Conservation (phyloP, 1,140 invertebrate genomes). For the Microvelia longipes region DNA sequence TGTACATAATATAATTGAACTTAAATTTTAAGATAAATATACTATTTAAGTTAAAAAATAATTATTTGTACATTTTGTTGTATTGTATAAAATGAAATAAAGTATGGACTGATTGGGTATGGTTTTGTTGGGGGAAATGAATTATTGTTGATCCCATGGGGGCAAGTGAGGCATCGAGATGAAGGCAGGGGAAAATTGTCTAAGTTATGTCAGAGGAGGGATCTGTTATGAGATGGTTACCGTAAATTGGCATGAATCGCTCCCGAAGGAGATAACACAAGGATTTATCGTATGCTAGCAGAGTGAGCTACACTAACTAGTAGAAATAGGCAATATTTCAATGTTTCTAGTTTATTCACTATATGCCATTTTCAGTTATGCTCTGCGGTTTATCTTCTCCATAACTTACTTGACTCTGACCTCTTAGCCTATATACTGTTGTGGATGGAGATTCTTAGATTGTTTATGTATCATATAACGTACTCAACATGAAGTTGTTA, state of each 20-base stretch:
- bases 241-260: background rate
- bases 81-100: slow-evolving; percentile 2
- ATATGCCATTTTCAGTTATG: too few relatives aligned
- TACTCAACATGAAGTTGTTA: too few relatives aligned
- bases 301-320: background rate
- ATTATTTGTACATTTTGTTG: slow-evolving; percentile 4
- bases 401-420: too few relatives aligned
- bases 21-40: too few relatives aligned
- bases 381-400: too few relatives aligned
- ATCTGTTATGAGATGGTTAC: background rate
- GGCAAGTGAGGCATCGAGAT: background rate
- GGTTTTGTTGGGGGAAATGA: background rate
- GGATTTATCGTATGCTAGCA: background rate
- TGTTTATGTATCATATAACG: too few relatives aligned
- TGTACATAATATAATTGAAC: too few relatives aligned
- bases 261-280: background rate
- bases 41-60: background rate
- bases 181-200: background rate
- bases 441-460: too few relatives aligned
- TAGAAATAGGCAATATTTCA: too few relatives aligned
- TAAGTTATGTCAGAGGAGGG: background rate
- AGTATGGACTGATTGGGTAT: slow-evolving; percentile 3
- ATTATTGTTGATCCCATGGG: background rate
- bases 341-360: too few relatives aligned
- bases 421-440: too few relatives aligned